phyloP scores from a whole-genome alignment of 1,140 invertebrate species.

The Plutomurus gul region DNA sequence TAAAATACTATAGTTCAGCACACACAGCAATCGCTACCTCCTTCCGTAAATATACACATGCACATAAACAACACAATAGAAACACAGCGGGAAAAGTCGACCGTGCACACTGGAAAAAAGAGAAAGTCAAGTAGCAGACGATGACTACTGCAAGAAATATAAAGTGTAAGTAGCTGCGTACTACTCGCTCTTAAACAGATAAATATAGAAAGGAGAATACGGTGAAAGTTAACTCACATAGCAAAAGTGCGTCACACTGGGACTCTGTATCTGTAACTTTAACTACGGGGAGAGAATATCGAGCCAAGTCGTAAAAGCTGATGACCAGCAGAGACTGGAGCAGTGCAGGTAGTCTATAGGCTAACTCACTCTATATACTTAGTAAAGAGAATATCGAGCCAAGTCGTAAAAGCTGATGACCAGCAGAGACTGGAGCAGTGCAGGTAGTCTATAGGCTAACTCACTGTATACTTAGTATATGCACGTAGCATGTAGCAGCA shows the following conservation, averaged over 20 bases:
- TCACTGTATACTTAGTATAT: background rate
- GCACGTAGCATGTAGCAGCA: too few species aligned
- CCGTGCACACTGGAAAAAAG: background rate
- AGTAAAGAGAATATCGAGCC: background rate
- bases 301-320: conserved; percentile 18
- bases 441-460: conserved; percentile 11
- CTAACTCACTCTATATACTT: background rate
- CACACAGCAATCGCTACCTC: too few species aligned
- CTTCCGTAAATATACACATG: background rate
- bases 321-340: background rate
- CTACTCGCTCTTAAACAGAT: background rate
- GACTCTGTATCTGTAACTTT: conserved; percentile 8
- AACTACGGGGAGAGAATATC: conserved; percentile 1
- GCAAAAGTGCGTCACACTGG: background rate
- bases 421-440: background rate
- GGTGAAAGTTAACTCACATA: background rate
- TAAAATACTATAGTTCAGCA: too few species aligned
- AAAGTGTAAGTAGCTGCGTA: background rate
- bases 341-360: conserved; percentile 6
- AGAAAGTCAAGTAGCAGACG: conserved; percentile 15
- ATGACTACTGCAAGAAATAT: conserved; percentile 1
- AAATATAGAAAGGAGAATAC: background rate
- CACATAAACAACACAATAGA: background rate
- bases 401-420: background rate
- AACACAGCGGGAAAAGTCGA: background rate